Evolutionary conservation across 1,140 invertebrate species (phyloP).

Genomic region (Bradysia coprophila): DNA sequence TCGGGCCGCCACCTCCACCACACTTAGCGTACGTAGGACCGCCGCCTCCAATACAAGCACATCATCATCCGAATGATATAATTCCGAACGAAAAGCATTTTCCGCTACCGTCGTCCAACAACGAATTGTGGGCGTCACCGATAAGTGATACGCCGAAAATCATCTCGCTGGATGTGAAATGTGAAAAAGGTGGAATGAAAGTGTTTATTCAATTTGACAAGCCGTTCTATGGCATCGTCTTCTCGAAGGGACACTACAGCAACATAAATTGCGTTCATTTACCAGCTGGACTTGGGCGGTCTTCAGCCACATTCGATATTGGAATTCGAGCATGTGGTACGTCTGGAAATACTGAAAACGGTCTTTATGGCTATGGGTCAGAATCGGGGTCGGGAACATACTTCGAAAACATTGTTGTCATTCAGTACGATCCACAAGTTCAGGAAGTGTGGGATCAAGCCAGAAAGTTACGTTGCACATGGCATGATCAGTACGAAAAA

Average conservation of each 20-base stretch:
- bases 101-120: slow-evolving; percentile 24
- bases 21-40: slow-evolving; percentile 28
- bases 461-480: slow-evolving; percentile 76
- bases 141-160: slow-evolving; percentile 81
- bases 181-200: slow-evolving; percentile 86
- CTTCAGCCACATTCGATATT: slow-evolving; percentile 78
- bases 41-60: slow-evolving; percentile 9
- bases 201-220: slow-evolving; percentile 84
- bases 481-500: slow-evolving; percentile 93
- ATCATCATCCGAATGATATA: not conserved
- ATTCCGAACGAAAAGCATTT: slow-evolving; percentile 11
- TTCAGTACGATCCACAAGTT: slow-evolving; percentile 87
- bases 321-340: slow-evolving; percentile 81
- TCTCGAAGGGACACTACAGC: slow-evolving; percentile 82
- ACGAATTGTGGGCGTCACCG: slow-evolving; percentile 65
- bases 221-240: slow-evolving; percentile 87
- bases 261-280: slow-evolving; percentile 83
- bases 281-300: slow-evolving; percentile 66
- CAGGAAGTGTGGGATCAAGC: slow-evolving; percentile 95
- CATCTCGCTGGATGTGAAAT: slow-evolving; percentile 78
- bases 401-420: slow-evolving; percentile 87
- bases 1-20: slow-evolving; percentile 35
- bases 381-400: slow-evolving; percentile 78
- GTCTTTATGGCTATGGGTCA: slow-evolving; percentile 61
- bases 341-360: slow-evolving; percentile 75